Conservation (phyloP, 2,888 invertebrate genomes). For the Podabrus alpinus region DNA sequence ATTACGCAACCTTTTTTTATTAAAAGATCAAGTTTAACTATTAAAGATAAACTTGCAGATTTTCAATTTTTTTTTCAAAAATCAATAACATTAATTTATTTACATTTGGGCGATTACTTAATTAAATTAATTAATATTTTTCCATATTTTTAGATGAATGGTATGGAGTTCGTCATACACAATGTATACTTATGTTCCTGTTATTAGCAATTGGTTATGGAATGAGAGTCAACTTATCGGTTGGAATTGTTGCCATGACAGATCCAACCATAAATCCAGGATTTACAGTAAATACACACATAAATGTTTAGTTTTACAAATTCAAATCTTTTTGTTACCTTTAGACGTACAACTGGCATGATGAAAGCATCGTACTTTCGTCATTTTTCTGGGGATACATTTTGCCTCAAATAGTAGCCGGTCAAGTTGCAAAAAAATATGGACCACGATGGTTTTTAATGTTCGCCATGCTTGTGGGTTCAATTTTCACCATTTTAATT, state of each 20-base stretch:
- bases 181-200: slow-evolving; percentile 63
- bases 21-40: neutral
- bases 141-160: slow-evolving; percentile 52
- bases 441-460: slow-evolving; percentile 73
- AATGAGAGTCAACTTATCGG: slow-evolving; percentile 68
- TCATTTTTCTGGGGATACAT: slow-evolving; percentile 81
- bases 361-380: slow-evolving; percentile 62
- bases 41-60: neutral
- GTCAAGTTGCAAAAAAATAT: slow-evolving; percentile 68
- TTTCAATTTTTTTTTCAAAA: too few species aligned
- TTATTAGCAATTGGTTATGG: slow-evolving; percentile 65
- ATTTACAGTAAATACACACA: slow-evolving; percentile 53
- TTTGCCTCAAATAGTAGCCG: slow-evolving; percentile 69
- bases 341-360: slow-evolving; percentile 59
- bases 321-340: neutral
- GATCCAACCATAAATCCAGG: slow-evolving; percentile 54
- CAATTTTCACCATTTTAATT: slow-evolving; percentile 66
- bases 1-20: neutral
- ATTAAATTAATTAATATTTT: neutral
- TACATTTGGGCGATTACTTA: neutral
- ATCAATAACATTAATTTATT: neutral
- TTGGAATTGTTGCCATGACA: slow-evolving; percentile 76
- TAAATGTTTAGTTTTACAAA: neutral
- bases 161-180: slow-evolving; percentile 66
- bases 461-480: slow-evolving; percentile 61